Evolutionary conservation across 2,113 vertebrate genomes (phyloP), one percentile per base, ranked within the genome.

Genomic region (Saccopteryx bilineata): DNA sequence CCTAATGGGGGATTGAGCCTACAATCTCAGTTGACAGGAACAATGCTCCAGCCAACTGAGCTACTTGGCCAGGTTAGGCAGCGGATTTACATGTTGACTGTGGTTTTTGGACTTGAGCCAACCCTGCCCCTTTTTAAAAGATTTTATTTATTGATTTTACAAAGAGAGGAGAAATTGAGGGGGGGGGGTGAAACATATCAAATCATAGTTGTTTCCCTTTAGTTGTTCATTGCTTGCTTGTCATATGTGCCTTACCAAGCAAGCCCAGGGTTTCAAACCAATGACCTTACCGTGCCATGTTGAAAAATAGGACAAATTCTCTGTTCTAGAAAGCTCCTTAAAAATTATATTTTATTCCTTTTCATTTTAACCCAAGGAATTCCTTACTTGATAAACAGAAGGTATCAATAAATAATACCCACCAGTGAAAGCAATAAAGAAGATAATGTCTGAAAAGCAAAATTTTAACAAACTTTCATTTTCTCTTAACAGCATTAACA

Each of bases 311-410:
- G 31, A 78, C 19, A 93, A 75, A 19, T 46, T 69, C 3, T 15
- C 7, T 87, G 11, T 63, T 24, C 65, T 72, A 85, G 33, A 7
- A 28, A 88, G 21, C 0, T 50, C 12, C n/a, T 91, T 68, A 76
- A 95, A 93, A 90, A 17, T 31, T 65, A 52, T 50, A 61, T 19
- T 92, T 94, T 74, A 68, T 61, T 87, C 28, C 15, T 18, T 94
- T 91, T 87, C 8, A 76, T 89, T 60, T 95, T 71, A 89, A 94
- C 56, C 14, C 50, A 48, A 66, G n/a, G 3, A 95, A 91, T 52
- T 91, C 14, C 33, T 88, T 21, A 17, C n/a, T 81, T 24, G 11
- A 97, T 28, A 31, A 15, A 95, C 46, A 65, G 33, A 80, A 50
- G 5, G 82, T 19, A 93, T 66, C 31, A 85, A 63, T 88, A 31